A percentile compares a stretch with the other conserved stretches of the same genome.
These are phyloP conservation scores for Trididemnum miniatum DNA, from an alignment of 23 tunicate genomes.

Conservation along the genomic window DNA sequence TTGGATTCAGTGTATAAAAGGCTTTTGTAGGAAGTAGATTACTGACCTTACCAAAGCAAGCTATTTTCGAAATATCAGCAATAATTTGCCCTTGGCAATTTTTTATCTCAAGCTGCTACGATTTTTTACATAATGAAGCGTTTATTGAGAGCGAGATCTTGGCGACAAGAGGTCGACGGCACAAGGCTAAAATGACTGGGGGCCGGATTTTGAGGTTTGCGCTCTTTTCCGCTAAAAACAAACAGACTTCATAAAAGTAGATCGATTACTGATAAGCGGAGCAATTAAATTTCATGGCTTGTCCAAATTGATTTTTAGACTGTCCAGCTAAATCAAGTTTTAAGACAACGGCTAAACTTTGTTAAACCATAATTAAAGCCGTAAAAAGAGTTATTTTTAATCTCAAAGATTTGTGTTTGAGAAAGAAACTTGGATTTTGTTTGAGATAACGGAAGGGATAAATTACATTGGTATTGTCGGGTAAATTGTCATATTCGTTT, in stretches of 20 bases:
- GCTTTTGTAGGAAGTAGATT: too few species aligned
- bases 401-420: neutral
- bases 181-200: neutral
- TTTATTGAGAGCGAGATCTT: neutral
- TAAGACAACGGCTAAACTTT: too few species aligned
- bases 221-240: conserved; percentile 11
- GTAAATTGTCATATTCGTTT: neutral
- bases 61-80: neutral
- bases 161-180: conserved; percentile 5
- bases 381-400: neutral
- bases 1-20: too few species aligned
- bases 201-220: neutral
- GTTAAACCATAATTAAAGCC: too few species aligned
- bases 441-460: neutral
- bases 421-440: neutral
- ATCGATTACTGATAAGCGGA: conserved; percentile 6
- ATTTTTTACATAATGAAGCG: neutral
- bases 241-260: neutral
- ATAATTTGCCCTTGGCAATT: neutral
- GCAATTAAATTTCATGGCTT: neutral
- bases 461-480: neutral
- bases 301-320: too few species aligned
- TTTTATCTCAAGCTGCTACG: neutral
- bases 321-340: too few species aligned
- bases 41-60: too few species aligned